A percentile compares a stretch with the other conserved stretches of the same genome.
phyloP scores from a whole-genome alignment of 2,113 vertebrate genomes.

The Chinchilla lanigera region DNA sequence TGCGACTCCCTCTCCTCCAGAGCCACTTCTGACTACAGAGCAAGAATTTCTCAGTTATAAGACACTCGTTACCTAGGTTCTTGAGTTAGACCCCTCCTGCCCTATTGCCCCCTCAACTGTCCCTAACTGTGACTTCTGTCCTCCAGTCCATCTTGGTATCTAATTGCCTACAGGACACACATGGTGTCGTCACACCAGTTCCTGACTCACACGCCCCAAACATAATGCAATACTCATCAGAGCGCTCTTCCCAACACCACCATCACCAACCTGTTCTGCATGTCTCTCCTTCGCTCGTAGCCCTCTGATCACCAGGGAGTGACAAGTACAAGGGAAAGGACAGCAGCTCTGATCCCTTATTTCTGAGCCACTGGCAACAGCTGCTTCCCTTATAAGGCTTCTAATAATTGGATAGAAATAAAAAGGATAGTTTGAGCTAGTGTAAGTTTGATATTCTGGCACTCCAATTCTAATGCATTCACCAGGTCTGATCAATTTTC shows the following conservation, averaged over 20 bases:
- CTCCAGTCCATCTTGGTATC: background rate
- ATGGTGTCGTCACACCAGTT: background rate
- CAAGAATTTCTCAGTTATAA: background rate
- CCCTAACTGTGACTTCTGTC: background rate
- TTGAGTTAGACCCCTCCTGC: background rate
- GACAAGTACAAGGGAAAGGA: background rate
- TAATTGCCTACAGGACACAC: background rate
- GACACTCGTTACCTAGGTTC: background rate
- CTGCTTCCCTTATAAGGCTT: background rate
- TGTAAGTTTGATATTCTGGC: background rate
- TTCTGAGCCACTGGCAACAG: background rate
- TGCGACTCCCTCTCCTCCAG: background rate
- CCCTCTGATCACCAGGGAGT: background rate
- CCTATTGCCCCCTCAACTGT: background rate
- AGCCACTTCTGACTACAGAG: background rate
- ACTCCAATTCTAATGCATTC: background rate
- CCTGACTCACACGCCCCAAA: background rate
- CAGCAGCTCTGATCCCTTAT: background rate
- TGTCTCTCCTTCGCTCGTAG: background rate
- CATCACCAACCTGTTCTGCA: background rate
- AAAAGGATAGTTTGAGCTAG: background rate
- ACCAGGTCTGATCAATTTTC: background rate
- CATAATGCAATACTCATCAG: background rate
- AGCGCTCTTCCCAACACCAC: background rate
- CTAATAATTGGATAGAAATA: background rate